Evolutionary conservation across 2,113 vertebrate genomes (phyloP).

Genomic region (Aphelocoma coerulescens): DNA sequence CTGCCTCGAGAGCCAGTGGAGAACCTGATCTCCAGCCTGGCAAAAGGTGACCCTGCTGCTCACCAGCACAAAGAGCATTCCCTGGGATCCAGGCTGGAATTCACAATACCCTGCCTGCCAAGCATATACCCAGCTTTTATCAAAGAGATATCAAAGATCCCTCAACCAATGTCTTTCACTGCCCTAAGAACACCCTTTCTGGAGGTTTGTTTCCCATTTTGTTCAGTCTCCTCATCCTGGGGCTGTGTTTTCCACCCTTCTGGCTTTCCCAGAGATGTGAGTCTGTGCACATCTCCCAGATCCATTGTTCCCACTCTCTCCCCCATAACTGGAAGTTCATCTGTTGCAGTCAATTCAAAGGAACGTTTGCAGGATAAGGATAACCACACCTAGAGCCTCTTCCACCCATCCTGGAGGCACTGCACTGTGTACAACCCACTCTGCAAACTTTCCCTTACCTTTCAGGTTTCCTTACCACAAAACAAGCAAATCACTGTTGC

Average conservation of each 20-base stretch:
- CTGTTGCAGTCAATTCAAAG: neutral
- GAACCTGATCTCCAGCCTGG: neutral
- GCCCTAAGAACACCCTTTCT: neutral
- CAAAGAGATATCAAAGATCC: neutral
- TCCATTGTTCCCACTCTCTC: neutral
- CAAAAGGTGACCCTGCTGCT: neutral
- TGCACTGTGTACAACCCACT: neutral
- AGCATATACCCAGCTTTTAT: neutral
- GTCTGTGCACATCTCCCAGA: neutral
- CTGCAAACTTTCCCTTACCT: neutral
- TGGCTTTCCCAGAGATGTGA: neutral
- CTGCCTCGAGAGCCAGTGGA: neutral
- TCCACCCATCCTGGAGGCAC: neutral
- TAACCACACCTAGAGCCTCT: neutral
- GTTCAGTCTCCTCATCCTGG: neutral
- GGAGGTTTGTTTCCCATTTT: neutral
- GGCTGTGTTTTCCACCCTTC: neutral
- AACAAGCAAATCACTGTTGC: neutral
- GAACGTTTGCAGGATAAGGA: neutral
- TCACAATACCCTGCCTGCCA: neutral
- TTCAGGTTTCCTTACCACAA: neutral
- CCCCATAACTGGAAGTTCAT: neutral
- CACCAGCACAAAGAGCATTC: neutral
- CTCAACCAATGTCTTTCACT: neutral
- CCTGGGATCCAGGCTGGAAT: neutral